Evolutionary conservation across 2,797 vertebrate species (phyloP).

Genomic region (Notolepis coatsorum): DNA sequence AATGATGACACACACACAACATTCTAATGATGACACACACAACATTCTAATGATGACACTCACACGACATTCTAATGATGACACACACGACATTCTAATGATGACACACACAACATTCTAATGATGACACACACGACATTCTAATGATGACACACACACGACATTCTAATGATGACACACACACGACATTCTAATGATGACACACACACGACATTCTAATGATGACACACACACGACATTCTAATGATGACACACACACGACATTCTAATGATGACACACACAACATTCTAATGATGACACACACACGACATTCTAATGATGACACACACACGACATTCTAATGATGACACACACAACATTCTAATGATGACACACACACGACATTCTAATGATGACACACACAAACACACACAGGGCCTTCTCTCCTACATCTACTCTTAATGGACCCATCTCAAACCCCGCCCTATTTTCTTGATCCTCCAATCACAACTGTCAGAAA

Average conservation of each 20-base stretch:
- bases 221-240: conserved; percentile 55
- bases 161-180: conserved; percentile 54
- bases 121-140: conserved; percentile 55
- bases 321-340: conserved; percentile 52
- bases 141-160: conserved; percentile 52
- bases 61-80: conserved; percentile 59
- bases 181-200: conserved; percentile 57
- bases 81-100: conserved; percentile 49
- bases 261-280: conserved; percentile 54
- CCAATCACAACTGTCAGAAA: too few species aligned
- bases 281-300: conserved; percentile 55
- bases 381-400: conserved; percentile 54
- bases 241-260: conserved; percentile 52
- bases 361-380: conserved; percentile 55
- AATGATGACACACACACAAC: conserved; percentile 52
- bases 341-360: conserved; percentile 51
- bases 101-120: conserved; percentile 53
- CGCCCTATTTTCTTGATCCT: too few species aligned
- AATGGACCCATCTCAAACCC: too few species aligned
- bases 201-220: conserved; percentile 49
- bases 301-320: conserved; percentile 56
- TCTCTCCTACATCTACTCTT: conserved; percentile 38
- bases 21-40: conserved; percentile 53
- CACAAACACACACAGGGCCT: conserved; percentile 41
- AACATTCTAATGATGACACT: conserved; percentile 54